Evolutionary conservation across 2,888 invertebrate genomes (phyloP).

Genomic region (Megastigmus dorsalis): DNA sequence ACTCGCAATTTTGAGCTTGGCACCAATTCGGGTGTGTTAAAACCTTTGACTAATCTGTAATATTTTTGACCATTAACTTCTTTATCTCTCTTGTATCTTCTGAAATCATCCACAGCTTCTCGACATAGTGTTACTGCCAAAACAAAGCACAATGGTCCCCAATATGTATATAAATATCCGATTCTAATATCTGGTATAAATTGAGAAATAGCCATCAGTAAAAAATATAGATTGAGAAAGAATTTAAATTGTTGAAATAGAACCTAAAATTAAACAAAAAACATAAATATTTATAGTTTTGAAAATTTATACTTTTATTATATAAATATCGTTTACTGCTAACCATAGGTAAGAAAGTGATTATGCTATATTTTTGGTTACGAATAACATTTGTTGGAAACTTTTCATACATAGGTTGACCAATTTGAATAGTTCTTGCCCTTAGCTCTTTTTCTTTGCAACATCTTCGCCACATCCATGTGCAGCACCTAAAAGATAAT

Average conservation of each 20-base stretch:
- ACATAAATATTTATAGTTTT: neutral
- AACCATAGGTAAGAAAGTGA: conserved; percentile 89
- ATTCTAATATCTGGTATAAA: conserved; percentile 97
- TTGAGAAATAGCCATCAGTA: conserved; percentile 98
- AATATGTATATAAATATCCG: conserved; percentile 98
- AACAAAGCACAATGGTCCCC: conserved; percentile 99
- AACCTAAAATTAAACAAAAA: conserved; percentile 78
- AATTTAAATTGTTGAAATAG: conserved; percentile 99
- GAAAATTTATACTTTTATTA: neutral
- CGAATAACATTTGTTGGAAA: conserved; percentile 97
- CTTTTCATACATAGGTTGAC: conserved; percentile 85
- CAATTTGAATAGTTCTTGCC: conserved; percentile 86
- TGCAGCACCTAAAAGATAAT: conserved; percentile 80
- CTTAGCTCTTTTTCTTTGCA: conserved; percentile 84
- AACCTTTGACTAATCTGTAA: conserved; percentile 83
- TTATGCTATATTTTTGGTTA: conserved; percentile 97
- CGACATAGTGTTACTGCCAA: conserved; percentile 95
- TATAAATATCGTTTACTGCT: conserved; percentile 6
- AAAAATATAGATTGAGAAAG: conserved; percentile 98
- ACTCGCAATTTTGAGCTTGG: conserved; percentile 91
- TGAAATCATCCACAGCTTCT: conserved; percentile 97
- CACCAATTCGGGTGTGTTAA: conserved; percentile 82
- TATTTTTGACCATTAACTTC: conserved; percentile 98
- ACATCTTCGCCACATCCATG: conserved; percentile 83
- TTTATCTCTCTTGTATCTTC: conserved; percentile 90